A percentile compares a stretch with the other conserved stretches of the same genome.
Evolutionary conservation across 2,113 vertebrate genomes (phyloP).

Genomic region (Nibea albiflora): DNA sequence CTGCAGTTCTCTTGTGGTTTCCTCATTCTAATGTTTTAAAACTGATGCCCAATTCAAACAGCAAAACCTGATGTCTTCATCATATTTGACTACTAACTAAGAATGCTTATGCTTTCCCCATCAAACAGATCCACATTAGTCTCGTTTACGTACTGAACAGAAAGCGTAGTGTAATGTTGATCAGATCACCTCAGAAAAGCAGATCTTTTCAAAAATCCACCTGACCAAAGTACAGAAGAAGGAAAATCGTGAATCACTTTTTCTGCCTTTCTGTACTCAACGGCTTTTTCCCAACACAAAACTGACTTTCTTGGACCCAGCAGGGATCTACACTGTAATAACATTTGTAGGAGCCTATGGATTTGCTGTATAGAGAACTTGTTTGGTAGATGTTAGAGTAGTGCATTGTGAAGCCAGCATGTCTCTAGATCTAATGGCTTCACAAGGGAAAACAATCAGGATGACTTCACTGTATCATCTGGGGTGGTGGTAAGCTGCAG

Average conservation of each 20-base stretch:
- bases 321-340: conserved; percentile 81
- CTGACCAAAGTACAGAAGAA: conserved; percentile 14
- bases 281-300: conserved; percentile 37
- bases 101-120: not conserved
- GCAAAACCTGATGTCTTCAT: not conserved
- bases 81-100: not conserved
- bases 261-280: conserved; percentile 7
- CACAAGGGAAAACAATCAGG: conserved; percentile 86
- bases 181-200: not conserved
- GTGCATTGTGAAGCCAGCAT: conserved; percentile 89
- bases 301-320: conserved; percentile 45
- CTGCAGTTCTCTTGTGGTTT: conserved; percentile 58
- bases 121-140: not conserved
- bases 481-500: conserved; percentile 81
- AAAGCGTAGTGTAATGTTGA: not conserved
- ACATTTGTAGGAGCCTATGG: conserved; percentile 91
- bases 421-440: conserved; percentile 91
- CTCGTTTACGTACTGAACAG: not conserved
- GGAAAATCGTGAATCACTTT: conserved; percentile 28
- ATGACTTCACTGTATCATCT: conserved; percentile 84
- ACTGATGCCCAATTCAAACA: not conserved
- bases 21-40: conserved; percentile 5
- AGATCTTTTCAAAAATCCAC: not conserved
- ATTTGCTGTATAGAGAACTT: conserved; percentile 90
- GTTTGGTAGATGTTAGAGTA: conserved; percentile 87